Evolutionary conservation across 2,797 vertebrate species (phyloP), one percentile per base, ranked within the genome.

Genomic region (Darevskia mixta): DNA sequence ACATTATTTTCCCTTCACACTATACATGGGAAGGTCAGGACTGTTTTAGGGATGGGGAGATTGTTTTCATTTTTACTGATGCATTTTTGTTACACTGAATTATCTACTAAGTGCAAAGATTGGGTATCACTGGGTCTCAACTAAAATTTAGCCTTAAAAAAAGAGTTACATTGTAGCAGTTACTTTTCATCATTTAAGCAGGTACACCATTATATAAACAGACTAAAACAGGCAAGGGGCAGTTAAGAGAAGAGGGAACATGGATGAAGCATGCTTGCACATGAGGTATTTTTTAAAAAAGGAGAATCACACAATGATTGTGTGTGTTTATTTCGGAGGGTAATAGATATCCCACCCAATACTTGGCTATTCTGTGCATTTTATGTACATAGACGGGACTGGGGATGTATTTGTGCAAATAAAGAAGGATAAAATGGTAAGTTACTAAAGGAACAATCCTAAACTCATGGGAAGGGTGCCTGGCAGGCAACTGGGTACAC

Each of bases 41-140:
- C 87, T 94, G 35, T 91, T 85, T 92, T 92, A 85, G 90, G 86
- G 32, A 4, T 7, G 45, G 71, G 79, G 79, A 94, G 88, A 79
- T 64, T 23, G 85, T 38, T 87, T 32, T n/a, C 10, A 11, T 38
- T 79, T 61, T 61, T 79, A 35, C 72, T 41, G 64, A 87, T 87
- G 85, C 67, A 27, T 90, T 38, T 92, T 92, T 92, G 94, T 92
- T 96, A 97, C 96, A 97, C 88, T 85, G 93, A 96, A 91, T 96
- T 97, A 97, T 90, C 93, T 96, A 96, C 95, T 94, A 95, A 95
- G 95, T 96, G 97, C 97, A 95, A 95, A 95, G 95, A 92, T 95
- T 93, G 96, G 94, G 95, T 95, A 95, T 94, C 93, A 86, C 90
- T 43, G 91, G 93, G 86, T 95, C 94, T 91, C 92, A 89, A 93